Evolutionary conservation across 2,888 invertebrate genomes (phyloP), one percentile per base, ranked within the genome.

Genomic region (Lepas anatifera): DNA sequence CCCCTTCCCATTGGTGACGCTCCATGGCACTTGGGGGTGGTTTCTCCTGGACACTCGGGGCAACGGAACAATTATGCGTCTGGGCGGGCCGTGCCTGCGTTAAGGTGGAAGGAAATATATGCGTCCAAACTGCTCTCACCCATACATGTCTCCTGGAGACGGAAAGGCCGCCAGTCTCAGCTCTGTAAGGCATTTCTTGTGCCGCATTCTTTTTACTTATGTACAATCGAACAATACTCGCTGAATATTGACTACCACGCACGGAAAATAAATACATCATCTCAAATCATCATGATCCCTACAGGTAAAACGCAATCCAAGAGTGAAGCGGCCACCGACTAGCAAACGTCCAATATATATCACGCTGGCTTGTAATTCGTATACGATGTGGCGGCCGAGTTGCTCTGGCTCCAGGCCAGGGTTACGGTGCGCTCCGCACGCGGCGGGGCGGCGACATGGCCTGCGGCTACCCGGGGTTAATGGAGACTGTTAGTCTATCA

Each of bases 241-340:
- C 58, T 35, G 18, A 52, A 27, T 18, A 22, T 22, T 32, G 32
- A n/a, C n/a, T n/a, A n/a, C 58, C 32, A 58, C 58, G 58, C 22
- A 22, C 58, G 35, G 35, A 22, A 58, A 58, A 58, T 58, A 58
- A 58, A 58, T 58, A 58, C 58, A 58, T 13, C 58, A 58, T 58
- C 58, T 58, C 58, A 58, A 58, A 35, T 58, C 58, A 35, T 18
- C 58, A 58, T 58, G 58, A 58, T 58, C 58, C 58, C 58, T 58
- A 58, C 58, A 25, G 58, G 58, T 58, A 58, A 58, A 58, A 58
- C 58, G 35, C 32, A 58, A 58, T 22, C 32, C 16, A 48, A 58
- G 41, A n/a, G 52, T 52, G 22, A 58, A 58, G 58, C 58, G 35
- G 13, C 35, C 18, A 10, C 58, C 58, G 58, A 58, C 58, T 58